These are phyloP conservation scores for Himalopsyche tibetana DNA, from an alignment of 2,888 invertebrate species.

Conservation along the genomic window DNA sequence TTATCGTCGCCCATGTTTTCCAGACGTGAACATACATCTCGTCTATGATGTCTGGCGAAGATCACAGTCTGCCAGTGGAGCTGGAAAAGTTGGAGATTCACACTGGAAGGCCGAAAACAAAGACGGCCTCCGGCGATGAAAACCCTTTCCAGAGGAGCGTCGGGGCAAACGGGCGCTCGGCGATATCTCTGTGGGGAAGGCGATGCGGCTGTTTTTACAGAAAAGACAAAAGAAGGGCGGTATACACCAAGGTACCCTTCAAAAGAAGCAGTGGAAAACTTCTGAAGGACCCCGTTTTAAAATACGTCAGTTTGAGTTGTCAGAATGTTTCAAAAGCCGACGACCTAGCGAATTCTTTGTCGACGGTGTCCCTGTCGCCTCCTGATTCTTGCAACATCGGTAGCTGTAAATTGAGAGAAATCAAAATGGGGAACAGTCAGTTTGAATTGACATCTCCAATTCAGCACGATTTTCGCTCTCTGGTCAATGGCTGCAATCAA, in stretches of 20 bases:
- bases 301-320: constrained; percentile 71
- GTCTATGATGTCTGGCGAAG: constrained; percentile 62
- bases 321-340: constrained; percentile 55
- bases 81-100: constrained; percentile 79
- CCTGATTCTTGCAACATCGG: constrained; percentile 18
- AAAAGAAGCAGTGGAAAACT: constrained; percentile 75
- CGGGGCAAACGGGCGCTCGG: constrained; percentile 44
- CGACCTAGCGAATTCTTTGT: constrained; percentile 55
- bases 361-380: constrained; percentile 48
- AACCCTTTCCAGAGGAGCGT: constrained; percentile 69
- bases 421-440: background rate
- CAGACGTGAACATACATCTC: constrained; percentile 49
- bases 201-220: constrained; percentile 48
- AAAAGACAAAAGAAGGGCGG: constrained; percentile 34
- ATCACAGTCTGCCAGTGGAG: constrained; percentile 72
- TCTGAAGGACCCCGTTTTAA: constrained; percentile 78
- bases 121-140: constrained; percentile 68
- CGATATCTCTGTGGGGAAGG: constrained; percentile 66
- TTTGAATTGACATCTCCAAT: constrained; percentile 8
- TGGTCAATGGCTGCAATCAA: constrained; percentile 60
- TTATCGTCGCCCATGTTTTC: constrained; percentile 43
- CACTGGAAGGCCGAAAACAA: constrained; percentile 69
- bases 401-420: constrained; percentile 47
- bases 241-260: constrained; percentile 64
- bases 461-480: constrained; percentile 59